Base-by-base conservation (phyloP, 1,140 invertebrate species). In the Anastrepha ludens region DNA sequence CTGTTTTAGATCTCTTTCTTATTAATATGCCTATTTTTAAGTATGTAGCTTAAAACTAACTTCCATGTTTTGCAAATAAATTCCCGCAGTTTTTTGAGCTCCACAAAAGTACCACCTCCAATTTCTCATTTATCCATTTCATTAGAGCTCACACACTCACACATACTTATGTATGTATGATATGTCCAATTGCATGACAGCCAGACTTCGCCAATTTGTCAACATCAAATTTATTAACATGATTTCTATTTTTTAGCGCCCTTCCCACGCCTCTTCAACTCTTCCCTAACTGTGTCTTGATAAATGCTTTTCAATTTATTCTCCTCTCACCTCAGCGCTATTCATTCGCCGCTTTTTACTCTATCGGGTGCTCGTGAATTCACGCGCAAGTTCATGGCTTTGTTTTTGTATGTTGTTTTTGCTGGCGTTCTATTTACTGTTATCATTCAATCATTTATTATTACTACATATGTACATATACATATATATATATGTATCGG, bases 381-480 rank as follows among this genome's bases (percentile, higher is more conserved):
- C 41, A 47, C 39, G 67, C 67, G 67, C 39, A 74, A 74, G 67
- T 44, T 74, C 67, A 74, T 44, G 67, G 67, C 29, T 67, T 8
- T 11, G 11, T 3, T 67, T 13, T 55, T 55, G 5, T 67, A 6
- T 67, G 29, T 39, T 39, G 50, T 67, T 67, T 67, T 67, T 39
- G 50, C 50, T 55, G 50, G 11, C 11, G 50, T 13, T 47, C 7
- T 47, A 74, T 44, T 74, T 74, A 44, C 41, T 74, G 39, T 74
- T 74, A 74, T 74, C 67, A 41, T 47, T 74, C 39, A 74, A 74
- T 74, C 44, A 74, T 74, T 47, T 47, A 74, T 74, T 74, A 74
- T 67, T 67, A 67, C 13, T 67, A 67, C 15, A 15, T 62, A 58
- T 13, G 15, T 62, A 62, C 17, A 29, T 65, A n/a, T 65, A n/a